These are phyloP conservation scores for Cephalopachus bancanus DNA, from an alignment of 2,797 vertebrate genomes.

Conservation along the genomic window DNA sequence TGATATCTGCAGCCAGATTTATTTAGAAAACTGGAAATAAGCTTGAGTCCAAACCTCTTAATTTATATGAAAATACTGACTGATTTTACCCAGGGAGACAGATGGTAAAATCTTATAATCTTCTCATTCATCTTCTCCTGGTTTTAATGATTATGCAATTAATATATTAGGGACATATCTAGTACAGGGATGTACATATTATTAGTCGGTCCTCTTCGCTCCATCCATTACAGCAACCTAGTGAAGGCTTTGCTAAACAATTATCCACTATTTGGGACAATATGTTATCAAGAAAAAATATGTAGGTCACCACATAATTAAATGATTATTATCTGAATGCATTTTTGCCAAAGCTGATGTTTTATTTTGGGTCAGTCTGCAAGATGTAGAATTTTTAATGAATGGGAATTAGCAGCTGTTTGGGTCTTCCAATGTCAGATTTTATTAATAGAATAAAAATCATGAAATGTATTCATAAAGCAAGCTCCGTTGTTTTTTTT, in stretches of 20 bases:
- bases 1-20: background rate
- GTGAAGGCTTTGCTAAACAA: background rate
- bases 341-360: background rate
- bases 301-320: background rate
- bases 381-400: background rate
- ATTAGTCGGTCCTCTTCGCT: background rate
- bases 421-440: background rate
- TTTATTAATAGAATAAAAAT: background rate
- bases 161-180: background rate
- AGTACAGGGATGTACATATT: background rate
- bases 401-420: background rate
- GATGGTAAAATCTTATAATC: background rate
- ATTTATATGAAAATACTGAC: background rate
- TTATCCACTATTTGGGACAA: background rate
- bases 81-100: background rate
- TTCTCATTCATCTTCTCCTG: background rate
- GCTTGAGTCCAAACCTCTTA: background rate
- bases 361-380: background rate
- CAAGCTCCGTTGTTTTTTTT: background rate
- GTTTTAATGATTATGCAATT: background rate
- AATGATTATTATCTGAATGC: background rate
- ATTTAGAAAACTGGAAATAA: conserved; percentile 2
- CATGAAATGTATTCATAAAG: background rate
- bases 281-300: background rate
- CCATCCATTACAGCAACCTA: background rate